Percentiles rank a stretch among this genome's conserved stretches.
Conservation (phyloP, 2,797 vertebrate genomes). For the Perodicticus potto region DNA sequence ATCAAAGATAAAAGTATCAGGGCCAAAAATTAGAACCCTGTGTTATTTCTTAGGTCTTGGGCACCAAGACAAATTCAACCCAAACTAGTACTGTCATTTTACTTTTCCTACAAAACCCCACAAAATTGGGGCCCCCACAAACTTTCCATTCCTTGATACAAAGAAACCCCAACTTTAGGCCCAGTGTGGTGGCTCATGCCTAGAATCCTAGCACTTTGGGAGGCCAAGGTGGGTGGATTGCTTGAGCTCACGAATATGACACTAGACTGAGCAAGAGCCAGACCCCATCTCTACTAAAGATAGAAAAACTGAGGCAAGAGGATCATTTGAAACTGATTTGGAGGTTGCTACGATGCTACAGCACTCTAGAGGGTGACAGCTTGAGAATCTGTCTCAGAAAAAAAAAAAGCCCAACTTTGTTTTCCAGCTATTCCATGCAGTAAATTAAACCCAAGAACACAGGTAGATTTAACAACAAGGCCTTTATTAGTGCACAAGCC, state of each 20-base stretch:
- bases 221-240: too few species aligned
- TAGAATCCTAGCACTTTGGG: too few species aligned
- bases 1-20: background rate
- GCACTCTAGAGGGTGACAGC: too few species aligned
- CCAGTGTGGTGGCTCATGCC: too few species aligned
- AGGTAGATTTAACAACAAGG: background rate
- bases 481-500: slow-evolving; percentile 24
- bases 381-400: too few species aligned
- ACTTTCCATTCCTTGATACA: background rate
- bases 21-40: background rate
- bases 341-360: too few species aligned
- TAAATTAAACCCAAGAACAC: background rate
- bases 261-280: too few species aligned
- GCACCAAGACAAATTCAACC: background rate
- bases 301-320: too few species aligned
- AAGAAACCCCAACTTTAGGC: background rate
- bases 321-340: too few species aligned
- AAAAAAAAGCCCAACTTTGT: background rate
- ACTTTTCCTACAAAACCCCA: background rate
- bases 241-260: too few species aligned
- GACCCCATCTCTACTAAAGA: too few species aligned
- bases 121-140: background rate
- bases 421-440: background rate
- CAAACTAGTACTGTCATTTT: background rate
- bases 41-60: background rate